Conservation (phyloP, 2,797 vertebrate species). For the Benthosema pterotum region DNA sequence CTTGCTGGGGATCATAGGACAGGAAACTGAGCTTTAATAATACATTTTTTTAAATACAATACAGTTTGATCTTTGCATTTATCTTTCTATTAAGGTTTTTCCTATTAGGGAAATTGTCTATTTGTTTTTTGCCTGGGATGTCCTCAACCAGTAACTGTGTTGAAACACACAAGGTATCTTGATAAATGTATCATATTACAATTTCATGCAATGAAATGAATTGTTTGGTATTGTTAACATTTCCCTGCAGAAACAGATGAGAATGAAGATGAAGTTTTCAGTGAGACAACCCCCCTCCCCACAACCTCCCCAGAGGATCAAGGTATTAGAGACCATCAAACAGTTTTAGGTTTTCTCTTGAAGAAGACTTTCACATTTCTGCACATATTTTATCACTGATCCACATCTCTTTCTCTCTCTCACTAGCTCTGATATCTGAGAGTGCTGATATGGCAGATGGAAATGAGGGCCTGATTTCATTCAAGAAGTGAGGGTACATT, state of each 20-base stretch:
- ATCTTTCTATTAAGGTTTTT: too few species aligned
- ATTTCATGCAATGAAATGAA: too few species aligned
- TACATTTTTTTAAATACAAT: too few species aligned
- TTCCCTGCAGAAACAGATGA: conserved; percentile 46
- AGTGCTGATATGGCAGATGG: conserved; percentile 19
- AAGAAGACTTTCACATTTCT: background rate
- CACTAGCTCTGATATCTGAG: conserved; percentile 47
- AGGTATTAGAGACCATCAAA: conserved; percentile 42
- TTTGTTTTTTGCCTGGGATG: too few species aligned
- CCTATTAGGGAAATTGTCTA: too few species aligned
- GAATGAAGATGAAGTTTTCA: conserved; percentile 33
- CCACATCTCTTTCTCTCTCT: background rate
- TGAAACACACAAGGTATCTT: too few species aligned
- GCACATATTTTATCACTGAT: background rate
- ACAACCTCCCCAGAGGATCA: conserved; percentile 46
- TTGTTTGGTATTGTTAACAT: background rate
- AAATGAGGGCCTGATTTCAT: conserved; percentile 60
- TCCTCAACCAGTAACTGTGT: too few species aligned
- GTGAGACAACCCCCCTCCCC: conserved; percentile 55
- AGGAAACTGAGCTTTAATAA: too few species aligned
- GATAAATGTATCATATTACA: too few species aligned
- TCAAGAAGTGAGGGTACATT: conserved; percentile 44
- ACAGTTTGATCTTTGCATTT: too few species aligned
- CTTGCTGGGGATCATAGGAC: too few species aligned
- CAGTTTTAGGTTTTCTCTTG: background rate